These are phyloP conservation scores for Rhopalosiphum nymphaeae DNA, from an alignment of 2,888 invertebrate genomes.

Conservation along the genomic window DNA sequence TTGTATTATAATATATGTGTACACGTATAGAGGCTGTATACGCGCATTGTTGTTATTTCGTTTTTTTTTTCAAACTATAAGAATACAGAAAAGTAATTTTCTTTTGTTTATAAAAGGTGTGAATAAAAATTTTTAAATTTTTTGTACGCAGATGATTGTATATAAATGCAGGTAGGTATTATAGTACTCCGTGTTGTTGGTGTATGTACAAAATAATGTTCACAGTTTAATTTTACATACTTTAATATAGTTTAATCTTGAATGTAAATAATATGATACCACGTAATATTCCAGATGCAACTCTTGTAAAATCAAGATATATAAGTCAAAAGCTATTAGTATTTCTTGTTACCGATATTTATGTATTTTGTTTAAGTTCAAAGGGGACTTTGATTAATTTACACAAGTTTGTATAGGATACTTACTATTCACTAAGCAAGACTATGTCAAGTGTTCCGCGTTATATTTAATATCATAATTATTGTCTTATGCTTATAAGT, in stretches of 20 bases:
- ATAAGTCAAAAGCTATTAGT: neutral
- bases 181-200: neutral
- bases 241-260: conserved; percentile 8
- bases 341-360: neutral
- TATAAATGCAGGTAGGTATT: neutral
- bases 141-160: neutral
- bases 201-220: neutral
- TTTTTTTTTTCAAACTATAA: neutral
- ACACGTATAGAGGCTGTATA: neutral
- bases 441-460: neutral
- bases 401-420: neutral
- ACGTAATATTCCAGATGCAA: neutral
- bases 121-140: neutral
- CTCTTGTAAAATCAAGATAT: neutral
- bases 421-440: neutral
- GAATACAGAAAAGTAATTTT: neutral
- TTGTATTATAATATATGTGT: neutral
- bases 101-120: conserved; percentile 4
- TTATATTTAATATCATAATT: neutral
- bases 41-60: neutral
- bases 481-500: neutral
- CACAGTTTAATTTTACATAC: neutral
- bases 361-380: neutral
- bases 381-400: neutral
- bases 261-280: neutral